Evolutionary conservation across 2,888 invertebrate genomes (phyloP), one percentile per base, ranked within the genome.

Genomic region (Spilosoma lubricipeda): DNA sequence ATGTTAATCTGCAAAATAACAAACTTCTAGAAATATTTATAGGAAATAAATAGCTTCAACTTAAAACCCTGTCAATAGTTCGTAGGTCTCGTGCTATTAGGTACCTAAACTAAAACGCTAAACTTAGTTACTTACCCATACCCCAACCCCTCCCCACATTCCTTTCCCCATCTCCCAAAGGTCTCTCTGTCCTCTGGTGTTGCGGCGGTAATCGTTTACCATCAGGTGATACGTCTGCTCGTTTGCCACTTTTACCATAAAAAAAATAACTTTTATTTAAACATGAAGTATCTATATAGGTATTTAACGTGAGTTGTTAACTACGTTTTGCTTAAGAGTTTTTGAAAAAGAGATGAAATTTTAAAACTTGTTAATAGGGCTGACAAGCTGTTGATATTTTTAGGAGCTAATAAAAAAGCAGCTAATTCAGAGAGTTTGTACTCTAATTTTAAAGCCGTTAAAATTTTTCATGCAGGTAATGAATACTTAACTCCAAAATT

Each of bases 31-130:
- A 30, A 5, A 30, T 18, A 63, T 30, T 30, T 63, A 15, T 30
- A 13, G 8, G 4, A 5, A 30, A 33, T 33, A 64, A 71, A 48
- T n/a, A n/a, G 33, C 23, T 36, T 7, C 4, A 48, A 33, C 2
- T n/a, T 68, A 0, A 30, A 79, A 67, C 85, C 82, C 81, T 84
- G 76, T 69, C 72, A 85, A 83, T 78, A 82, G 82, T 81, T 79
- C 85, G 85, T 85, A 85, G 87, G 85, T 85, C 87, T 86, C 85
- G 86, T 81, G 88, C 83, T 91, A 88, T 89, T 88, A 81, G 82
- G 36, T 36, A 36, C 36, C 76, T 80, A 74, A 77, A 74, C 80
- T 78, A 76, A 80, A 80, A 80, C 80, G 80, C 77, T 70, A 71
- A 79, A 81, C 80, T 75, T 48, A 13, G 82, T 81, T 85, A 83